phyloP scores from a whole-genome alignment of 2,113 vertebrate genomes.

The Paedocypris sp. region DNA sequence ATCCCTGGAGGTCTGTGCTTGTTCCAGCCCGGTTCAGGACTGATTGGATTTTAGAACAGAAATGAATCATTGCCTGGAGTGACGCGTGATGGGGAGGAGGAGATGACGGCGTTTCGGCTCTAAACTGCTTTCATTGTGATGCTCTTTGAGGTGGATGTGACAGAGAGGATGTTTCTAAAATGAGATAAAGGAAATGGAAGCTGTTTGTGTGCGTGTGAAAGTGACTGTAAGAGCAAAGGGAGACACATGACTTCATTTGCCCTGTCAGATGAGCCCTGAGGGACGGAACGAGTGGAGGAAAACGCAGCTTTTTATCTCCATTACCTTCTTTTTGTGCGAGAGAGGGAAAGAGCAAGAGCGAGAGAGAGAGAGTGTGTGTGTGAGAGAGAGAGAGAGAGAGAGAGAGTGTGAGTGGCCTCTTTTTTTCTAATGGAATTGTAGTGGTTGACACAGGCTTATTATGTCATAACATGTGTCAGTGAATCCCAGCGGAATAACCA shows the following conservation, averaged over 20 bases:
- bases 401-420: background rate
- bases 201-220: background rate
- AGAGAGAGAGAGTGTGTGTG: too few relatives aligned
- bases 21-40: constrained; percentile 47
- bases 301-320: constrained; percentile 43
- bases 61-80: constrained; percentile 41
- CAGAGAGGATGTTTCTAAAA: background rate
- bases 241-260: constrained; percentile 42
- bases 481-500: background rate
- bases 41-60: constrained; percentile 50
- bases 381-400: too few relatives aligned
- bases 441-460: background rate
- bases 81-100: background rate
- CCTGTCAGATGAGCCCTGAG: constrained; percentile 40
- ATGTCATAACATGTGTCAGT: background rate
- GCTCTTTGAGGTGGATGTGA: background rate
- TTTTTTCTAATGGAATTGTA: background rate
- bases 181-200: background rate
- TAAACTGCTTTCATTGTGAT: background rate
- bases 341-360: too few relatives aligned
- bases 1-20: constrained; percentile 46
- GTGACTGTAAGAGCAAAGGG: constrained; percentile 13
- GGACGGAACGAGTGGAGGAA: constrained; percentile 31
- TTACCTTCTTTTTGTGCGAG: constrained; percentile 27
- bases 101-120: background rate